Percentiles rank a stretch among this genome's conserved stretches.
Evolutionary conservation across 2,113 vertebrate species (phyloP).

Genomic region (Henicopernis longicauda): DNA sequence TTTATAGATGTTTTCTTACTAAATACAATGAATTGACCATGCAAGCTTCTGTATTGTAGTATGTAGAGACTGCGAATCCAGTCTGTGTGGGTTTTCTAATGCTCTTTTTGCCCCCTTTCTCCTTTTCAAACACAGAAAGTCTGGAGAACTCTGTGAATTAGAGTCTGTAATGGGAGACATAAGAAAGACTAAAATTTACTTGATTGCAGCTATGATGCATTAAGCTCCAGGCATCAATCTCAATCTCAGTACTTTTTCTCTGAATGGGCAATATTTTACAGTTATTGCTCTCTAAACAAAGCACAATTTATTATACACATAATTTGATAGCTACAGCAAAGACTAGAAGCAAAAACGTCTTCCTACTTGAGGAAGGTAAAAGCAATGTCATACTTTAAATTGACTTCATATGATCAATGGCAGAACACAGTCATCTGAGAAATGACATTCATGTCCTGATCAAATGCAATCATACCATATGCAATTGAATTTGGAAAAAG

Average conservation of each 20-base stretch:
- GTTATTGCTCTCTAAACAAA: conserved; percentile 3
- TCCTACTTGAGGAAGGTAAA: conserved; percentile 9
- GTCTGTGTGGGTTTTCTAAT: not conserved
- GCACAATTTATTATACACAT: conserved; percentile 34
- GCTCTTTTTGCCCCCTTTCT: not conserved
- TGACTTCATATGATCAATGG: conserved; percentile 6
- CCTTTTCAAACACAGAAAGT: not conserved
- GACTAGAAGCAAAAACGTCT: not conserved
- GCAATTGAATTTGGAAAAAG: conserved; percentile 23
- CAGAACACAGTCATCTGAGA: conserved; percentile 17
- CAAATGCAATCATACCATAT: conserved; percentile 8
- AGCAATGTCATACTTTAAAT: conserved; percentile 25
- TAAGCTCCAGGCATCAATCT: conserved; percentile 35
- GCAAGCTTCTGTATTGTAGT: not conserved
- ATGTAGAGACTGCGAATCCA: not conserved
- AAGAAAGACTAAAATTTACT: conserved; percentile 3
- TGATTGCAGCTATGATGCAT: not conserved
- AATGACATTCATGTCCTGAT: not conserved
- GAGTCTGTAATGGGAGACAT: not conserved
- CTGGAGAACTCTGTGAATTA: not conserved
- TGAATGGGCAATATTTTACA: conserved; percentile 27
- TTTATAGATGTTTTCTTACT: not conserved
- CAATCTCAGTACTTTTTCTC: not conserved
- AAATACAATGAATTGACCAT: not conserved
- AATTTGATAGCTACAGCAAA: not conserved